Conservation (phyloP, 2,888 invertebrate genomes). For the Blera fallax region DNA sequence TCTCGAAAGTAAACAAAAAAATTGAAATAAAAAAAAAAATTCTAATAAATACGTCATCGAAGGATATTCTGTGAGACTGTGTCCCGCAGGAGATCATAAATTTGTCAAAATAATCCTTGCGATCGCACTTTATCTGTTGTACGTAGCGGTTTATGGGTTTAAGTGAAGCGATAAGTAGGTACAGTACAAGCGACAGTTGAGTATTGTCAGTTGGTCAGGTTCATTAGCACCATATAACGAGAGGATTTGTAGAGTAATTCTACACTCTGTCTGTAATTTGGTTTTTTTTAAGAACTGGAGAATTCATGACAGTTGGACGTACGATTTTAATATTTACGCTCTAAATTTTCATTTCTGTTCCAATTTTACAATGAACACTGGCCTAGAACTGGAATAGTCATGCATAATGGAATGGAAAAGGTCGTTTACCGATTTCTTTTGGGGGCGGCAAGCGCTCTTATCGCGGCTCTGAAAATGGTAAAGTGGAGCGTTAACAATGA, state of each 20-base stretch:
- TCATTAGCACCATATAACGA: conserved; percentile 33
- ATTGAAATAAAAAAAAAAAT: conserved; percentile 13
- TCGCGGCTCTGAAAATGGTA: conserved; percentile 22
- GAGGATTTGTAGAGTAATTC: conserved; percentile 45
- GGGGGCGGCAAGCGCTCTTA: conserved; percentile 42
- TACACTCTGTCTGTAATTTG: conserved; percentile 49
- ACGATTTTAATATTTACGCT: conserved; percentile 13
- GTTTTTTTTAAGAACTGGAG: conserved; percentile 32
- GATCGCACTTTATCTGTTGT: conserved; percentile 62
- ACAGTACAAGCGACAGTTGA: conserved; percentile 12
- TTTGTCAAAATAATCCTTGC: conserved; percentile 66
- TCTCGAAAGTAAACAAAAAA: conserved; percentile 48
- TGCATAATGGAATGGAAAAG: conserved; percentile 46
- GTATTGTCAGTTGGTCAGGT: conserved; percentile 53
- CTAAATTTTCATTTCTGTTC: conserved; percentile 1
- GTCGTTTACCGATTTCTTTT: conserved; percentile 57
- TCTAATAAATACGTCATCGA: conserved; percentile 68
- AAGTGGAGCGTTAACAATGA: conserved; percentile 12
- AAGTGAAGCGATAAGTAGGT: conserved; percentile 4
- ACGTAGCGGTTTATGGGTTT: conserved; percentile 35
- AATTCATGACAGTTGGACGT: conserved; percentile 5
- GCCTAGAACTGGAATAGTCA: conserved; percentile 20
- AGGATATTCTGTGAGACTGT: conserved; percentile 22
- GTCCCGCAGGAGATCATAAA: conserved; percentile 65
- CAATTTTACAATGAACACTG: conserved; percentile 2